These are phyloP conservation scores for Sarcophaga peregrina DNA, from an alignment of 1,140 invertebrate genomes.

Conservation along the genomic window DNA sequence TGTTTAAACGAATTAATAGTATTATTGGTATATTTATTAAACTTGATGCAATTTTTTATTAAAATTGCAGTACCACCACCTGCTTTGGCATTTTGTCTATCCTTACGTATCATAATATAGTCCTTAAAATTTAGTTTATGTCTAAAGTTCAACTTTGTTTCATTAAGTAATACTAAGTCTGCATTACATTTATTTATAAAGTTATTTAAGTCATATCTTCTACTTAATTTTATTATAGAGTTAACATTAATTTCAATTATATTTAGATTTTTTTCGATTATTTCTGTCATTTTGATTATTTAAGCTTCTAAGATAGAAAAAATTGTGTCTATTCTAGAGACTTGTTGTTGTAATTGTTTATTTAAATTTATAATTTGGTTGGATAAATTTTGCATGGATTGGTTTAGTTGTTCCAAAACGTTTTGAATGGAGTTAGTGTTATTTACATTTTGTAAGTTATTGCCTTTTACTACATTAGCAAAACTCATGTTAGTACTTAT, in stretches of 20 bases:
- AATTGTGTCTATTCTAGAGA: conserved; percentile 33
- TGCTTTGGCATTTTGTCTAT: too few species aligned
- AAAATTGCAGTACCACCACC: too few species aligned
- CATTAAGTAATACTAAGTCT: conserved; percentile 32
- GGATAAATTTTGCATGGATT: not conserved
- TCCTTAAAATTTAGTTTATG: conserved; percentile 27
- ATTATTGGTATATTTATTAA: not conserved
- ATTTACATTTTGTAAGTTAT: not conserved
- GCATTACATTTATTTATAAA: not conserved
- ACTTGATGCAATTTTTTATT: too few species aligned
- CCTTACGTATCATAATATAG: too few species aligned
- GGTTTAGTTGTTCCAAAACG: conserved; percentile 14
- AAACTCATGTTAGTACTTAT: conserved; percentile 27
- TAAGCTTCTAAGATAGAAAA: not conserved
- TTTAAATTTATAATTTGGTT: conserved; percentile 30
- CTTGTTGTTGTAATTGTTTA: conserved; percentile 28
- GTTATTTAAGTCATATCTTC: conserved; percentile 19
- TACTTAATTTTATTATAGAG: conserved; percentile 22
- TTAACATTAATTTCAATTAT: conserved; percentile 29
- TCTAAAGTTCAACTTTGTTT: conserved; percentile 33
- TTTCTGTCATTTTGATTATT: not conserved
- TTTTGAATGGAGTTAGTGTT: conserved; percentile 19
- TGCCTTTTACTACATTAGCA: conserved; percentile 5
- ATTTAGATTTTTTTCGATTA: conserved; percentile 45
- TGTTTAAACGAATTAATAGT: not conserved